A percentile compares a stretch with the other conserved stretches of the same genome.
Conservation (phyloP, 30 jellyfish, hydroid and myxozoan genomes). For the Pseudorhiza aurosa region DNA sequence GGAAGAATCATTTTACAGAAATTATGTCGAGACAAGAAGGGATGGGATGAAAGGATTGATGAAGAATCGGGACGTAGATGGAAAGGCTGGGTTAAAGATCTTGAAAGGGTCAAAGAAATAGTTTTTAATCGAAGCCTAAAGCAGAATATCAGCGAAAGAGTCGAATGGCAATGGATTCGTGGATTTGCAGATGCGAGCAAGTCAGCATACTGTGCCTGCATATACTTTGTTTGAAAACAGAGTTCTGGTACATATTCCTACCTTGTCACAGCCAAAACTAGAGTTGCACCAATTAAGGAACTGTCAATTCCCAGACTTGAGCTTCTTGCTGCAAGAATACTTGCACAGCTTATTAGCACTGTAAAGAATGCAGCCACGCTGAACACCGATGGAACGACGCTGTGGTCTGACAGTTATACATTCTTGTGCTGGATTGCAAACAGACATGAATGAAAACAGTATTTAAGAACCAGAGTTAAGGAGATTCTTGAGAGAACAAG, state of each 20-base stretch:
- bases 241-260: background rate
- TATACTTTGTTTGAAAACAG: background rate
- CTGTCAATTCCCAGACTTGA: constrained; percentile 39
- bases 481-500: constrained; percentile 25
- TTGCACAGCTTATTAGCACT: constrained; percentile 11
- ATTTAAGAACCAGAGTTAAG: constrained; percentile 24
- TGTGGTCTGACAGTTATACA: constrained; percentile 54
- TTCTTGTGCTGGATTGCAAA: constrained; percentile 25
- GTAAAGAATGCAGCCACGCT: background rate
- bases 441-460: constrained; percentile 27
- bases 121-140: background rate
- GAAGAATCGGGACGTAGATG: background rate
- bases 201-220: constrained; percentile 19
- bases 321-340: constrained; percentile 13
- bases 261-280: background rate
- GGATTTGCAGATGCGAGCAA: constrained; percentile 31
- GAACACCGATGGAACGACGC: background rate
- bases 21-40: constrained; percentile 9
- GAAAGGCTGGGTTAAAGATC: background rate
- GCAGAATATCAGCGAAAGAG: background rate
- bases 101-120: background rate
- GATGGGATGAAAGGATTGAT: constrained; percentile 30
- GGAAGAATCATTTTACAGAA: constrained; percentile 29
- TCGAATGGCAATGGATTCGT: background rate
- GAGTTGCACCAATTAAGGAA: constrained; percentile 43